A percentile compares a stretch with the other conserved stretches of the same genome.
Conservation (phyloP, 2,888 invertebrate genomes). For the Agriopis aurantiaria region DNA sequence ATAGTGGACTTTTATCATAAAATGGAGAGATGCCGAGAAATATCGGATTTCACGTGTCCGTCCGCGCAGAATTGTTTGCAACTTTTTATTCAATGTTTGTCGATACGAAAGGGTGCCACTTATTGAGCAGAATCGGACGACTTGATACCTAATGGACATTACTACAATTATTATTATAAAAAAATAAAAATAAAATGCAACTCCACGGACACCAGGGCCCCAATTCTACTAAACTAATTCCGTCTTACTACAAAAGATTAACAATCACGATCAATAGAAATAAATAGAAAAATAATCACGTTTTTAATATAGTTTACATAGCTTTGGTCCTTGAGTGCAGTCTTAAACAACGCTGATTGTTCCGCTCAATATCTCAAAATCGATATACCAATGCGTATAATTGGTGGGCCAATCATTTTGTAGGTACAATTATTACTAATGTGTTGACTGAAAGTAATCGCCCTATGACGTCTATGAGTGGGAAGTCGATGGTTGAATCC, state of each 20-base stretch:
- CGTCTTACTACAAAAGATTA: too few relatives aligned
- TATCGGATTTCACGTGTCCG: slow-evolving; percentile 33
- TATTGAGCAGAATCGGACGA: slow-evolving; percentile 2
- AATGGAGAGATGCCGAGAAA: slow-evolving; percentile 22
- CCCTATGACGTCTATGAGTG: neutral
- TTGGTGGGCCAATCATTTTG: neutral
- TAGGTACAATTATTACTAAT: neutral
- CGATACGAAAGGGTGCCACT: slow-evolving; percentile 14
- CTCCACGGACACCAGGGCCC: too few relatives aligned
- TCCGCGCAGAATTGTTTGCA: slow-evolving; percentile 17
- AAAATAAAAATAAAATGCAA: neutral
- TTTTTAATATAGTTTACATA: too few relatives aligned
- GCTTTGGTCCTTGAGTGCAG: too few relatives aligned
- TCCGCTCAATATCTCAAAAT: neutral
- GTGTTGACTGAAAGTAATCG: neutral
- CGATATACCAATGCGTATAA: neutral
- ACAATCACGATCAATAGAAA: too few relatives aligned
- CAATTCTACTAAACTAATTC: too few relatives aligned
- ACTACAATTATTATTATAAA: neutral
- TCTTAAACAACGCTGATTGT: neutral
- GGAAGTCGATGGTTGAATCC: neutral
- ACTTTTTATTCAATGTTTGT: slow-evolving; percentile 36
- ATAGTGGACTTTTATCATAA: slow-evolving; percentile 6
- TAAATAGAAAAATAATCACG: too few relatives aligned
- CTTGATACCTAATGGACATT: neutral